Evolutionary conservation across 2,888 invertebrate species (phyloP), one percentile per base, ranked within the genome.

Genomic region (Heliconius cydno): DNA sequence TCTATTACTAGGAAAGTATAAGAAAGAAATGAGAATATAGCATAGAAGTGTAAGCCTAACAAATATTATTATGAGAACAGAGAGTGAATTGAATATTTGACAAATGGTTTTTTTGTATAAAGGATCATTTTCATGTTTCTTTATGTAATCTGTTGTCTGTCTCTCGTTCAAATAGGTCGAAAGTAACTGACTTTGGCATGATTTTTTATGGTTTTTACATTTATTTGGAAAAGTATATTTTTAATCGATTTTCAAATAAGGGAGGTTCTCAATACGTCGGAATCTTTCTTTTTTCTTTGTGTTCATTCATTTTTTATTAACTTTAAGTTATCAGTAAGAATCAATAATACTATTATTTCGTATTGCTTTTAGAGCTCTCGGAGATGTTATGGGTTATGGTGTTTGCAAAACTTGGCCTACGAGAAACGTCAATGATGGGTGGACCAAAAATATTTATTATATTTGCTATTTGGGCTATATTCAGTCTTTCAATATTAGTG

Each of bases 361-460:
- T 28, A 28, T 75, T 71, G 46, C 41, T 79, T 80, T 28, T 87
- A 97, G 97, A 98, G 90, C 91, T 98, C 28, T 97, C 98, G 0
- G 97, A 98, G 88, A 98, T 98, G 85, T 91, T 98, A 75, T 98
- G 96, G 97, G 87, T 83, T 0, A 96, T 96, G 97, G 95, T 98
- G 57, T 88, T 98, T 76, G 87, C 94, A 5, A 93, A 94, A 87
- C 94, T 96, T 71, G 92, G 92, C 83, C 83, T 90, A 0, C 85
- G 87, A 13, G 87, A 88, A 2, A 87, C 88, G 46, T 67, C 84
- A 0, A 0, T n/a, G 0, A 6, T 90, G 0, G 96, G 95, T 0
- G 90, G 91, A 1, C 76, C 96, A 2, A 88, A 95, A 19, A 87
- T 97, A 5, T 96, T 96, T 84, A 63, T 96, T 0, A 91, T 96